A percentile compares a stretch with the other conserved stretches of the same genome.
Conservation (phyloP, 2,113 vertebrate species). For the Microtus richardsoni region DNA sequence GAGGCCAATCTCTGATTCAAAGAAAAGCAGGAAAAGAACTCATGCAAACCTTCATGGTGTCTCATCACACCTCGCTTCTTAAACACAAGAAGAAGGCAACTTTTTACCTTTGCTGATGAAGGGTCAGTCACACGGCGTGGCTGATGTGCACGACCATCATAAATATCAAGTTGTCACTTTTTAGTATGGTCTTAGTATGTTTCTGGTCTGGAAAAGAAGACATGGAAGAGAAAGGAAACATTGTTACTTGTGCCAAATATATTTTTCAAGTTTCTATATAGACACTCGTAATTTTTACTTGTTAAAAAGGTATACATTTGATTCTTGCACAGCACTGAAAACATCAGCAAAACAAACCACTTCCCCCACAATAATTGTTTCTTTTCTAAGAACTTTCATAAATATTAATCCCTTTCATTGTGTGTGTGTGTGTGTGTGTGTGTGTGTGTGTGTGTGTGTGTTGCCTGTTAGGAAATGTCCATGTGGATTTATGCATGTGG, state of each 20-base stretch:
- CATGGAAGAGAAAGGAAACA: not conserved
- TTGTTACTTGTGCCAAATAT: not conserved
- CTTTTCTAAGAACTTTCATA: conserved; percentile 43
- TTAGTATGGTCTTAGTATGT: not conserved
- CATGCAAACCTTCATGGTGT: conserved; percentile 5
- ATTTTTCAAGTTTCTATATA: conserved; percentile 29
- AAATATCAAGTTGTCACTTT: not conserved
- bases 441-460: not conserved
- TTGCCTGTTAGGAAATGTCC: too few relatives aligned
- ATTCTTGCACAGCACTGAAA: not conserved
- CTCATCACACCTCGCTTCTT: not conserved
- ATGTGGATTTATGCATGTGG: not conserved
- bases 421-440: not conserved
- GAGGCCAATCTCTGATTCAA: conserved; percentile 18
- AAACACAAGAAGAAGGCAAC: not conserved
- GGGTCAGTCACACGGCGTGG: accelerated
- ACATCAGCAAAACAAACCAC: not conserved
- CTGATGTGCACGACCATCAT: not conserved
- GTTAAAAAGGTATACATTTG: not conserved
- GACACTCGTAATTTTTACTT: not conserved
- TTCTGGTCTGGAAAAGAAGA: conserved; percentile 37
- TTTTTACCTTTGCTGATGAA: not conserved
- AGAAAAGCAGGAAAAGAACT: conserved; percentile 20
- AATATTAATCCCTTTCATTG: not conserved
- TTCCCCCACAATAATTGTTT: not conserved